These are phyloP conservation scores for Drosophila sechellia DNA, from an alignment of 1,140 invertebrate genomes.

Conservation along the genomic window DNA sequence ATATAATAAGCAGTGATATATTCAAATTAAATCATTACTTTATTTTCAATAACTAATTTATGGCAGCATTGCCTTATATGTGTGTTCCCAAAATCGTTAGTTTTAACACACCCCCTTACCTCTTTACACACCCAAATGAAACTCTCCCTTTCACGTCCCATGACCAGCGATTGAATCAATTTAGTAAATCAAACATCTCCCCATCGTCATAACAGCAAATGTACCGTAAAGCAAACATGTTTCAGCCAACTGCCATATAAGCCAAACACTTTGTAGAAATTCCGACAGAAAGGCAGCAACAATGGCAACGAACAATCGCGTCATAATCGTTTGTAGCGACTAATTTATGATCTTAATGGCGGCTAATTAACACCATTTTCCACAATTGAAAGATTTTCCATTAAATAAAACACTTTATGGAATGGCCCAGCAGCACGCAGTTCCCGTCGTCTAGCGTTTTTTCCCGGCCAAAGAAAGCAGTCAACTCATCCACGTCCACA, in stretches of 20 bases:
- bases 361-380: constrained; percentile 82
- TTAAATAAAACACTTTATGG: constrained; percentile 83
- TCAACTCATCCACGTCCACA: constrained; percentile 60
- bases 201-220: constrained; percentile 67
- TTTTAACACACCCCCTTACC: not conserved
- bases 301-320: constrained; percentile 60
- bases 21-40: too few relatives aligned
- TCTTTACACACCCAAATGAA: constrained; percentile 11
- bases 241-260: constrained; percentile 65
- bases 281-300: constrained; percentile 38
- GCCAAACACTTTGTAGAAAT: constrained; percentile 64
- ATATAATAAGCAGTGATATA: not conserved
- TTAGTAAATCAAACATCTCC: constrained; percentile 68
- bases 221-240: constrained; percentile 79
- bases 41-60: constrained; percentile 6
- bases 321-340: constrained; percentile 82
- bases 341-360: constrained; percentile 83
- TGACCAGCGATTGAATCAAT: constrained; percentile 48
- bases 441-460: constrained; percentile 5
- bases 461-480: constrained; percentile 41
- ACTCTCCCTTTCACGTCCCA: constrained; percentile 47
- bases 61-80: not conserved
- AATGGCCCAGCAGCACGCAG: constrained; percentile 78
- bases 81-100: not conserved
- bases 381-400: constrained; percentile 83